A percentile compares a stretch with the other conserved stretches of the same genome.
phyloP scores from a whole-genome alignment of 2,888 invertebrate species.

The Hyposoter dolosus region DNA sequence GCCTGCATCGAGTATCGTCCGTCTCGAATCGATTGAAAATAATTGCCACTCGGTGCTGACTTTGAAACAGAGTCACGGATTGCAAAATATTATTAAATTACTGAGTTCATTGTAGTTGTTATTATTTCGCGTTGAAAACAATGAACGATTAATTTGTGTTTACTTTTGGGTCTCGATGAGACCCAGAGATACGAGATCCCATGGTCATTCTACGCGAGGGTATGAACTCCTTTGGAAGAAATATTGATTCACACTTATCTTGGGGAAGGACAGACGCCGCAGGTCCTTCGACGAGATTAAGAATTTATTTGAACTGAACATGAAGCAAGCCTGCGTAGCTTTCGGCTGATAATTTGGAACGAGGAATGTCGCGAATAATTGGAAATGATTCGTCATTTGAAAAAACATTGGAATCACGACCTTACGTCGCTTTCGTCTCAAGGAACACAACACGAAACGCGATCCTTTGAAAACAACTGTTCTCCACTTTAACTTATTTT shows the following conservation, averaged over 20 bases:
- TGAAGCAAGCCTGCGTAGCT: background rate
- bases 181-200: background rate
- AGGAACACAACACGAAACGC: background rate
- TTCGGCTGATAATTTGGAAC: background rate
- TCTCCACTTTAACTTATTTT: background rate
- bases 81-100: constrained; percentile 16
- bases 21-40: constrained; percentile 44
- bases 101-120: constrained; percentile 10
- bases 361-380: background rate
- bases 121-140: background rate
- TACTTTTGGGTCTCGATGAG: background rate
- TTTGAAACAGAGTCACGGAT: constrained; percentile 21
- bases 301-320: background rate
- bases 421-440: background rate
- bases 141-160: background rate
- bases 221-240: background rate
- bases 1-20: constrained; percentile 23
- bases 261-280: background rate
- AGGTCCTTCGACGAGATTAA: background rate
- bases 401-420: background rate
- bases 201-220: background rate
- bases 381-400: background rate
- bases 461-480: background rate
- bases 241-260: background rate
- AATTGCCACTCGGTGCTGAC: constrained; percentile 30